Conservation (phyloP, 2,888 invertebrate genomes). For the Euzophera pinguis region DNA sequence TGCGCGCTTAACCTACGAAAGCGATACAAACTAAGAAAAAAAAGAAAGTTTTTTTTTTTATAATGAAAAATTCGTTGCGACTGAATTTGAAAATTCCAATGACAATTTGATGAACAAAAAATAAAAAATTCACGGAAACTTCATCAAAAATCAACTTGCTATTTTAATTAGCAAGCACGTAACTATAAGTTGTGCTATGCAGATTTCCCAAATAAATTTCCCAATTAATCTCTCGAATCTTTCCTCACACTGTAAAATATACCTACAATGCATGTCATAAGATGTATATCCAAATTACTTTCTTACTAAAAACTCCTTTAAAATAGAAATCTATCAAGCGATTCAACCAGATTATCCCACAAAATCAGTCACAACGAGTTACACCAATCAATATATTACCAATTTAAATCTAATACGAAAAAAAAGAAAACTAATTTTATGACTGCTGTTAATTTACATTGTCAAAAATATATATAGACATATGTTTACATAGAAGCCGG, state of each 20-base stretch:
- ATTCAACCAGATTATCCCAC: neutral
- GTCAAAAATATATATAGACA: conserved; percentile 25
- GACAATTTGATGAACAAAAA: conserved; percentile 10
- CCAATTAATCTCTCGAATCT: too few species aligned
- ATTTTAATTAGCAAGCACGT: too few species aligned
- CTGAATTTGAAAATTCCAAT: conserved; percentile 36
- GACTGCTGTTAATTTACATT: conserved; percentile 12
- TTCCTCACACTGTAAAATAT: too few species aligned
- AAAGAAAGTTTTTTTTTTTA: neutral
- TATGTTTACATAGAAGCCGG: conserved; percentile 13
- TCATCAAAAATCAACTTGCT: too few species aligned
- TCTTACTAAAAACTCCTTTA: too few species aligned
- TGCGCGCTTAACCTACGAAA: conserved; percentile 7
- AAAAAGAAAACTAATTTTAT: neutral
- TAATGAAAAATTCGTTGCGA: conserved; percentile 13
- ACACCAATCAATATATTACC: conserved; percentile 2
- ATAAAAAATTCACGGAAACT: neutral
- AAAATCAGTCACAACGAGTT: neutral
- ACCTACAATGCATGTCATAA: too few species aligned
- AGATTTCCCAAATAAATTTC: too few species aligned
- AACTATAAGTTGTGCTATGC: too few species aligned
- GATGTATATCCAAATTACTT: too few species aligned
- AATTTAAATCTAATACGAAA: neutral
- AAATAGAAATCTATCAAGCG: too few species aligned
- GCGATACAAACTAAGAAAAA: conserved; percentile 11